These are phyloP conservation scores for Caenorhabditis japonica DNA, from an alignment of 2,888 invertebrate genomes.

Conservation along the genomic window DNA sequence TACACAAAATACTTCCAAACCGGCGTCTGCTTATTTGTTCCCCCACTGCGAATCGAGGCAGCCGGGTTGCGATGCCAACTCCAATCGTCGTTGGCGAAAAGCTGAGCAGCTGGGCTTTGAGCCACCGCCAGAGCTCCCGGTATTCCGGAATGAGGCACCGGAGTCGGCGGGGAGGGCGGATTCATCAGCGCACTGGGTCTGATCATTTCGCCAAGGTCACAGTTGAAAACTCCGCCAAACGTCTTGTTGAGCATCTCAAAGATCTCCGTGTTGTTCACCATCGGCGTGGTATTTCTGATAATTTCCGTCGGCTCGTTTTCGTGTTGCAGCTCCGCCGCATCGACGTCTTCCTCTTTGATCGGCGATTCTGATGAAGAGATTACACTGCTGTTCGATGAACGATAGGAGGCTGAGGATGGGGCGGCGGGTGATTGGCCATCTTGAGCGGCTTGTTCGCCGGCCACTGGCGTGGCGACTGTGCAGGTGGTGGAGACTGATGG, in stretches of 20 bases:
- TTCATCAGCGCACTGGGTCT: slow-evolving; percentile 16
- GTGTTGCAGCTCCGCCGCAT: slow-evolving; percentile 4
- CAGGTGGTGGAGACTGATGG: slow-evolving; percentile 28
- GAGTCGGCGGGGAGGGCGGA: slow-evolving; percentile 41
- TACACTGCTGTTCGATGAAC: slow-evolving; percentile 49
- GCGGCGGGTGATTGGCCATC: slow-evolving; percentile 63
- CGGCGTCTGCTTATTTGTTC: slow-evolving; percentile 77
- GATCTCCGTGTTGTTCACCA: slow-evolving; percentile 30
- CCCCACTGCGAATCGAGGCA: slow-evolving; percentile 75
- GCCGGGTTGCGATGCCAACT: slow-evolving; percentile 77
- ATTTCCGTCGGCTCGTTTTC: slow-evolving; percentile 16
- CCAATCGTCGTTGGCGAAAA: slow-evolving; percentile 74
- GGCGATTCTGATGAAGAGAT: slow-evolving; percentile 49
- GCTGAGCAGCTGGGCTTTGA: slow-evolving; percentile 72
- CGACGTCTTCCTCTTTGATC: slow-evolving; percentile 42
- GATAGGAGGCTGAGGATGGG: slow-evolving; percentile 58
- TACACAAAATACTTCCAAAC: slow-evolving; percentile 77
- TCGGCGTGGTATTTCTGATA: not conserved
- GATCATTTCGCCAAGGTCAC: slow-evolving; percentile 28
- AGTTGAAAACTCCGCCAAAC: slow-evolving; percentile 34
- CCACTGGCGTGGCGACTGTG: slow-evolving; percentile 25
- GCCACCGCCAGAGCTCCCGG: slow-evolving; percentile 76
- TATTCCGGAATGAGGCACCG: slow-evolving; percentile 44
- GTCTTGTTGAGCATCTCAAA: slow-evolving; percentile 38
- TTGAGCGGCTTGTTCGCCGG: slow-evolving; percentile 49